Evolutionary conservation across 1,140 invertebrate species (phyloP).

Genomic region (Aphaenogaster ashmeadi): DNA sequence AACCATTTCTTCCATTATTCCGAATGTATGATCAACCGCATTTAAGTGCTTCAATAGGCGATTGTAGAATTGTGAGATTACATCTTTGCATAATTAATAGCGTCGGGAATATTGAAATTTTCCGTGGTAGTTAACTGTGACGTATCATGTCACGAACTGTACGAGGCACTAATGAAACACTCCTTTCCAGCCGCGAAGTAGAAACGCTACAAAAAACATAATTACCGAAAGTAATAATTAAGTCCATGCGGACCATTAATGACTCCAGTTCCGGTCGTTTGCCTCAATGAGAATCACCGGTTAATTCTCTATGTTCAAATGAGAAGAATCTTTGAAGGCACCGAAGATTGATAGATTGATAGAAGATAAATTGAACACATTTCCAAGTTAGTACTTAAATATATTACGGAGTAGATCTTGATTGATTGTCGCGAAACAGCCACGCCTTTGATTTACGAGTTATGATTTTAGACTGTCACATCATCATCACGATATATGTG

Average conservation of each 20-base stretch:
- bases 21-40: slow-evolving; percentile 3
- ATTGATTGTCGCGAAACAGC: slow-evolving; percentile 32
- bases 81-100: slow-evolving; percentile 54
- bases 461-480: slow-evolving; percentile 41
- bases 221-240: slow-evolving; percentile 79
- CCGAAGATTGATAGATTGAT: slow-evolving; percentile 52
- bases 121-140: slow-evolving; percentile 46
- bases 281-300: slow-evolving; percentile 9
- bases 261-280: slow-evolving; percentile 47
- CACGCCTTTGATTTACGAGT: slow-evolving; percentile 31
- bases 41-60: slow-evolving; percentile 10
- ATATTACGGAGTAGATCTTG: slow-evolving; percentile 47
- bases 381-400: slow-evolving; percentile 50
- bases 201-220: slow-evolving; percentile 72
- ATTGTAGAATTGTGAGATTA: slow-evolving; percentile 32
- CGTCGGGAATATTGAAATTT: slow-evolving; percentile 50
- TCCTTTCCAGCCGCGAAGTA: slow-evolving; percentile 29
- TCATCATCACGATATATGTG: not conserved
- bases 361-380: slow-evolving; percentile 46
- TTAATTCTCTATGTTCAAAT: slow-evolving; percentile 30
- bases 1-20: slow-evolving; percentile 18
- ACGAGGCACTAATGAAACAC: slow-evolving; percentile 48
- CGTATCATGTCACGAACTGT: slow-evolving; percentile 44
- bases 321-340: slow-evolving; percentile 37
- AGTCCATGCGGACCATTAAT: slow-evolving; percentile 70